Base-by-base conservation (phyloP, 2,113 vertebrate species). In the Eclectus roratus region DNA sequence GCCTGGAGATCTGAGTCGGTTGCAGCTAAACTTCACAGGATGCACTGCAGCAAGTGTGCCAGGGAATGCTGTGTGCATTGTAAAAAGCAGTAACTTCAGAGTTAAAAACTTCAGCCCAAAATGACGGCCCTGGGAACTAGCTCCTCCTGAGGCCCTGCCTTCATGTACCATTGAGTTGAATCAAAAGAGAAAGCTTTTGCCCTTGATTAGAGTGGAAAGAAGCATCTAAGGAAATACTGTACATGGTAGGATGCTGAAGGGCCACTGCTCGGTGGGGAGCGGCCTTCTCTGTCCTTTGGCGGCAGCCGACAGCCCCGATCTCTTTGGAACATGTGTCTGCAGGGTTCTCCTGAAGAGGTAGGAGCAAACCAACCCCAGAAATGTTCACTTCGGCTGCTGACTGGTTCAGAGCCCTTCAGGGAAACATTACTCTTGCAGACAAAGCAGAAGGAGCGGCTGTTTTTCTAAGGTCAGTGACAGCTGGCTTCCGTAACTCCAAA, bases 81-180 rank as follows among this genome's bases (percentile, higher is more conserved):
- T 13, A 72, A 56, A 85, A 85, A 83, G 79, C 61, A 18, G 16
- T 13, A 71, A 91, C 83, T 89, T 88, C 86, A 91, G 17, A 89
- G 56, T 71, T 55, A 68, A 81, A 85, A 94, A 91, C 88, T 89
- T 91, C 93, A 91, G 88, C 92, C 96, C 91, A 52, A 76, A 97
- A 79, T 0, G 6, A 53, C 0, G 12, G 93, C 95, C 94, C 83
- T 7, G 52, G 90, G 88, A 94, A 97, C 35, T 73, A 71, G 86
- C 94, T 94, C 77, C 73, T 86, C 85, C 93, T 72, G 84, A 94
- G 96, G 94, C 94, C 91, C 94, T 95, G 96, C 96, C 96, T 96
- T 97, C 96, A 96, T 95, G 96, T 97, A 97, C 96, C 96, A 94
- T 91, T 53, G 88, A 89, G 94, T 58, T 1, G 2, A 85, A 94